Evolutionary conservation across 1,140 invertebrate species (phyloP), one percentile per base, ranked within the genome.

Genomic region (Nasonia longicornis): DNA sequence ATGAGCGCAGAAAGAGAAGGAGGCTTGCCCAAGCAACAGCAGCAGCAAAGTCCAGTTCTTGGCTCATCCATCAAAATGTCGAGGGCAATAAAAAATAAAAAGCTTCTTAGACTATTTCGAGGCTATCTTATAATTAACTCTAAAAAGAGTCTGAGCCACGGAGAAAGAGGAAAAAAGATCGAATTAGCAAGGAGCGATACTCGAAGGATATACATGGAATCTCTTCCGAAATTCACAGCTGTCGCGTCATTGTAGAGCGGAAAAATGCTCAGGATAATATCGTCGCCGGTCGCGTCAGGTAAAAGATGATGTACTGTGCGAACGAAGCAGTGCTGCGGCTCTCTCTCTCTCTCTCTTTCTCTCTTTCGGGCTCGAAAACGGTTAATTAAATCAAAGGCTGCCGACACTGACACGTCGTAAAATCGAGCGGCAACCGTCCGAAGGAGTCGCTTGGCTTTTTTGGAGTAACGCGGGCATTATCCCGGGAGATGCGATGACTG

Each of bases 321-420:
- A n/a, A 63, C 52, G 73, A 45, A 58, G 38, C 31, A 26, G 16
- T 52, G 58, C 52, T 58, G 0, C 16, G 20, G 7, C 52, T 58
- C 7, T 58, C 20, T 58, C 52, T 58, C 16, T 20, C 52, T 58
- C 52, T 58, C 52, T 58, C 52, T 12, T 11, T 3, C 45, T 58
- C 4, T 58, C 31, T 58, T 31, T 31, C 22, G 86, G 87, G 86
- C 86, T 87, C 88, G 85, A 85, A 86, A 84, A 86, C 85, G 84
- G 88, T 87, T 89, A 89, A 89, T 89, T 89, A 89, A 89, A 89
- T 89, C 88, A 89, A 89, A 89, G 87, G 88, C 85, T 85, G 87
- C 88, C 88, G 88, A 87, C 87, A 85, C 85, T 83, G 87, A 82
- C 85, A 86, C 87, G 89, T 88, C 88, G 87, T 90, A 90, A 90